Conservation (phyloP, 2,113 vertebrate species). For the Isichthys henryi region DNA sequence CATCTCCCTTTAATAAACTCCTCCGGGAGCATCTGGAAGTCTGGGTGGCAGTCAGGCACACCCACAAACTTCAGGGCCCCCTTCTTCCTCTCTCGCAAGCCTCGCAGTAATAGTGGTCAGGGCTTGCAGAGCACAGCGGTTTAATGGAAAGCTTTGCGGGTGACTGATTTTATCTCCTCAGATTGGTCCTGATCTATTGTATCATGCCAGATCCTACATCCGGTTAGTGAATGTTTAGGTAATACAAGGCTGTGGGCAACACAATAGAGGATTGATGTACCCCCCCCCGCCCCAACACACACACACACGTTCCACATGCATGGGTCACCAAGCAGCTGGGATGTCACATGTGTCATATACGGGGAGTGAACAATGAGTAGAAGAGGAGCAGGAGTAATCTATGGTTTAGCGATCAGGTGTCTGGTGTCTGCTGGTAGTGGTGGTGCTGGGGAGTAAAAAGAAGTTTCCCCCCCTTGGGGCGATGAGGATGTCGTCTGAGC, state of each 20-base stretch:
- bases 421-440: not conserved
- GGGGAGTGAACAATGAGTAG: not conserved
- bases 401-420: not conserved
- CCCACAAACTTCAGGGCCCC: not conserved
- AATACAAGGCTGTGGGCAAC: not conserved
- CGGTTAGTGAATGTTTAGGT: constrained; percentile 1
- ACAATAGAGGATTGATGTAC: not conserved
- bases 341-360: not conserved
- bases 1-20: not conserved
- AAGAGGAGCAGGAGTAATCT: not conserved
- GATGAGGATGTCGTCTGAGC: not conserved
- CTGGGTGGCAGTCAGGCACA: not conserved
- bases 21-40: not conserved
- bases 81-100: not conserved
- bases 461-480: not conserved
- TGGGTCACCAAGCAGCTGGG: not conserved
- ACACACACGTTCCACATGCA: not conserved
- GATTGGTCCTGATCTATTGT: not conserved
- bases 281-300: not conserved
- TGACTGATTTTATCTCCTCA: not conserved
- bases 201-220: not conserved
- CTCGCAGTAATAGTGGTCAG: not conserved
- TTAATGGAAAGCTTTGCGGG: not conserved
- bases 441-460: not conserved
- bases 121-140: not conserved